These are phyloP conservation scores for Geranospiza caerulescens DNA, from an alignment of 2,797 vertebrate species.

Conservation along the genomic window DNA sequence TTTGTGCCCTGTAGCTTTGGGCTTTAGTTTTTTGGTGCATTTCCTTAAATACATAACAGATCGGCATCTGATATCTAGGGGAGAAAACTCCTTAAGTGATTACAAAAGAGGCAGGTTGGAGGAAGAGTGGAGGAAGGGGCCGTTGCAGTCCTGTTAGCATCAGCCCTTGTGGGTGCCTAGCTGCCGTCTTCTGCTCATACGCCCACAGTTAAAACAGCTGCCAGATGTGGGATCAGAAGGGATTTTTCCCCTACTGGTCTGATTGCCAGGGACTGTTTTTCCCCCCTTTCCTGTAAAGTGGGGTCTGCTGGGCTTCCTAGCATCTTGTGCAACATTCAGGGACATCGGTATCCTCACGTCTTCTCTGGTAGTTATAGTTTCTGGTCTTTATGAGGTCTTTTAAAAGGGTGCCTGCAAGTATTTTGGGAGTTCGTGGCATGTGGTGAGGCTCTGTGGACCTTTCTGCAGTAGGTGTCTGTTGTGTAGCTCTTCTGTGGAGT, in stretches of 20 bases:
- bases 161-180: neutral
- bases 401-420: neutral
- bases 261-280: neutral
- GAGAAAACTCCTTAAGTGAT: neutral
- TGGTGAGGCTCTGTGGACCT: neutral
- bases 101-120: neutral
- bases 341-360: rapidly evolving
- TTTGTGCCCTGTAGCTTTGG: neutral
- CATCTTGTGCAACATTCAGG: neutral
- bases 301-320: neutral
- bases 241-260: neutral
- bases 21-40: neutral
- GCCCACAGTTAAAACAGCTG: neutral
- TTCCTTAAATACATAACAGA: neutral
- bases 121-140: neutral
- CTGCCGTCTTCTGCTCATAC: rapidly evolving
- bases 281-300: neutral
- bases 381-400: neutral
- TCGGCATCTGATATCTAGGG: too few relatives aligned
- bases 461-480: neutral
- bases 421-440: neutral
- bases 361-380: neutral
- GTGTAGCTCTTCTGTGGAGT: neutral
- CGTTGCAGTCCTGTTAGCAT: neutral
- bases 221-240: neutral